A percentile compares a stretch with the other conserved stretches of the same genome.
phyloP scores from a whole-genome alignment of 2,888 invertebrate genomes.

The Tanytarsus gracilentus region DNA sequence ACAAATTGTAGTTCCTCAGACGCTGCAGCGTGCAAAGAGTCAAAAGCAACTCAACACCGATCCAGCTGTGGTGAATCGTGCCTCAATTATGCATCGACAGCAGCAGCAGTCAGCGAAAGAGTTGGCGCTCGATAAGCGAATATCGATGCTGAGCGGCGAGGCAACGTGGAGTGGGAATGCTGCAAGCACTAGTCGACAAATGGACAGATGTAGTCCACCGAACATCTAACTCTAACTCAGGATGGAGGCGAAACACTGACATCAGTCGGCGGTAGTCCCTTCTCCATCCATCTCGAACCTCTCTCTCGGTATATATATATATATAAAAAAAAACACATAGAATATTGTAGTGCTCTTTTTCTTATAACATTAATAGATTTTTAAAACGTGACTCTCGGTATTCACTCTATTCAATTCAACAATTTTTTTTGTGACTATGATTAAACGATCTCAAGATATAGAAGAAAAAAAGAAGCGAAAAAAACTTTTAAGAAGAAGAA shows the following conservation, averaged over 20 bases:
- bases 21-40: conserved; percentile 59
- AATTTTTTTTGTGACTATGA: conserved; percentile 26
- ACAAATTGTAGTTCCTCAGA: conserved; percentile 33
- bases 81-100: conserved; percentile 46
- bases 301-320: no score
- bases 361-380: conserved; percentile 24
- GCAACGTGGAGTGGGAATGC: conserved; percentile 36
- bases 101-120: conserved; percentile 43
- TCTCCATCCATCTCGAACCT: conserved; percentile 1
- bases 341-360: neutral
- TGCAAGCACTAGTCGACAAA: conserved; percentile 17
- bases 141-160: conserved; percentile 39
- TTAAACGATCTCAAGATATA: conserved; percentile 28
- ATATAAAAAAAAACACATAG: no score
- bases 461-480: neutral
- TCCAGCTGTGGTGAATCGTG: conserved; percentile 53
- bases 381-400: conserved; percentile 28
- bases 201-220: conserved; percentile 39
- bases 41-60: conserved; percentile 81
- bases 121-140: conserved; percentile 43
- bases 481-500: conserved; percentile 4
- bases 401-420: conserved; percentile 8
- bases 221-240: conserved; percentile 39
- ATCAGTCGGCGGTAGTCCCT: neutral
- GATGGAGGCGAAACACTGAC: neutral